Evolutionary conservation across 1,140 invertebrate species (phyloP).

Genomic region (Aporrectodea caliginosa): DNA sequence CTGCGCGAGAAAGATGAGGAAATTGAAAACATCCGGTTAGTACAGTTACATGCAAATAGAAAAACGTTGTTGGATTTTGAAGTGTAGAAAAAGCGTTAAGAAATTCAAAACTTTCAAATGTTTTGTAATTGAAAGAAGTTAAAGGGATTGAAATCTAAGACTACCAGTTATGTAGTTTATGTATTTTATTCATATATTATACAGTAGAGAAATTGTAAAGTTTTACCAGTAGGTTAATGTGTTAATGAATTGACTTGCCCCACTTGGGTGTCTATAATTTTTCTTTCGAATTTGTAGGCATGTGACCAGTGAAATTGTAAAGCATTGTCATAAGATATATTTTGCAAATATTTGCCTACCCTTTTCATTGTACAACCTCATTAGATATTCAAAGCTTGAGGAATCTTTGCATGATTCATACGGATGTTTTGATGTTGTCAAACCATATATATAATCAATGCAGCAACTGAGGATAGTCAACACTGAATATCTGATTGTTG

Average conservation of each 20-base stretch:
- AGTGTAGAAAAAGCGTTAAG: not conserved
- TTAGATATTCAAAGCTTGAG: not conserved
- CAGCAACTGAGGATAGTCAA: not conserved
- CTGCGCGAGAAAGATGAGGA: conserved; percentile 56
- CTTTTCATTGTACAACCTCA: not conserved
- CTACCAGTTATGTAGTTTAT: not conserved
- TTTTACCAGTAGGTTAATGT: too few species aligned
- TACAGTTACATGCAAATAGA: not conserved
- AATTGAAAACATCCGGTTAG: conserved; percentile 44
- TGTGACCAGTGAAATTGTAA: too few species aligned
- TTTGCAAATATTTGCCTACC: too few species aligned
- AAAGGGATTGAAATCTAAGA: not conserved
- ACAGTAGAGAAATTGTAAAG: not conserved
- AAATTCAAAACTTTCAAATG: not conserved
- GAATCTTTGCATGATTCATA: not conserved
- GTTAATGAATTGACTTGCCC: too few species aligned
- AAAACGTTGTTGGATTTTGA: not conserved
- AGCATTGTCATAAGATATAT: too few species aligned
- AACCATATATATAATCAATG: not conserved
- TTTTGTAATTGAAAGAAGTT: not conserved
- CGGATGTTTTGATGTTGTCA: not conserved
- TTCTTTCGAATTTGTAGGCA: too few species aligned
- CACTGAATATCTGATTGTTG: not conserved
- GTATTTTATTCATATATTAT: not conserved
- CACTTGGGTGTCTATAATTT: too few species aligned